Evolutionary conservation across 2,888 invertebrate species (phyloP), one percentile per base, ranked within the genome.

Genomic region (Phyto melanocephala): DNA sequence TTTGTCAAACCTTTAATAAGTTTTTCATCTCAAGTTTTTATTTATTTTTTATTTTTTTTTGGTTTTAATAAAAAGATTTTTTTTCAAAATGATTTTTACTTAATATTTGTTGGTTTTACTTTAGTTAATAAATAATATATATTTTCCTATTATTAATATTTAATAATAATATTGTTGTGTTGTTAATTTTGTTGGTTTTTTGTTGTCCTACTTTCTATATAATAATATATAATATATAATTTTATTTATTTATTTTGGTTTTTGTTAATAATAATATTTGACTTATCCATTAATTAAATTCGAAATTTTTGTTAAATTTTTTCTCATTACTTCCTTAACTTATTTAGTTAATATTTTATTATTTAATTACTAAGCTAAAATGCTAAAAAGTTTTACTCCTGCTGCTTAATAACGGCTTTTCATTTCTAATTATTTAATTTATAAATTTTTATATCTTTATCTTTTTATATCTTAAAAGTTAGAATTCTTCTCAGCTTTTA

Each of bases 271-370:
- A 28, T 80, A 79, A 80, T 56, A 81, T 79, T 87, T 84, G 84
- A 82, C 89, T 89, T 90, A 90, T 85, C 87, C 81, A 88, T 87
- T 89, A 89, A 86, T 89, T 89, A 89, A 89, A 89, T 89, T 89
- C 89, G 89, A 89, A 90, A 89, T 90, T 89, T 90, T 89, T 89
- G 89, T 88, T 89, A 88, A 89, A 87, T 87, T 79, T 82, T 79
- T 81, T 82, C 81, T 81, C 72, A 75, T 78, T 81, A 72, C 76
- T 74, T 71, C 65, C 72, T 50, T 65, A 81, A 35, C 78, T 86
- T 24, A 47, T 17, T 42, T 42, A 52, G 24, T 52, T 62, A 67
- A 74, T 80, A 71, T 77, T 83, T 86, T 89, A 88, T 84, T 80
- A 80, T 77, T 74, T 79, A 81, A 82, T 82, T 81, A 79, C 80